Evolutionary conservation across 2,888 invertebrate species (phyloP), one percentile per base, ranked within the genome.

Genomic region (Agonopterix heracliana): DNA sequence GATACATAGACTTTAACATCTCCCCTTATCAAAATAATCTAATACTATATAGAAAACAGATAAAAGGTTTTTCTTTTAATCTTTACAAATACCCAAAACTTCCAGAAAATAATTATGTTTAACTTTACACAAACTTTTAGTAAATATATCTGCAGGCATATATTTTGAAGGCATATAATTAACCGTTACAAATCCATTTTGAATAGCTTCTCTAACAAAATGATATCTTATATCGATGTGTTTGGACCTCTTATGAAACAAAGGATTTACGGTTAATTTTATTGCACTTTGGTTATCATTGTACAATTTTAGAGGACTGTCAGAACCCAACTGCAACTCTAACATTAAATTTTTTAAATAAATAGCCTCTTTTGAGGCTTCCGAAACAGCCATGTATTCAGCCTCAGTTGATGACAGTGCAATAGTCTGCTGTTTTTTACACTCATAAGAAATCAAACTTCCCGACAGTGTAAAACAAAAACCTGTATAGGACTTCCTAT

Each of bases 401-500:
- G 43, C 17, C 11, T 50, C 50, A 13, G n/a, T 46, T 10, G 43
- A 43, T 10, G 46, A 50, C 9, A 55, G 40, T 2, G 53, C 53
- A 7, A 53, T 49, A 40, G 47, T 45, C 35, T 43, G 14, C 41
- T 54, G 55, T 44, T 54, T 53, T 34, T 42, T 47, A 9, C 35
- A 10, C 14, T 52, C 49, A 49, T 51, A 56, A 10, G 47, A 47
- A 2, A 53, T 43, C 10, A 40, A 44, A n/a, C 42, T 17, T 7
- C 45, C 48, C 0, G 14, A 35, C n/a, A 42, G 34, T 7, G 17
- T n/a, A 34, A 48, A 48, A 41, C 44, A 46, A 26, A 44, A 48
- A 2, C 51, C 55, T 8, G 53, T 51, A 41, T 51, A 55, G 9
- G 53, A 55, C 40, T 35, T 51, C 11, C 55, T 50, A 44, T 55